phyloP scores from a whole-genome alignment of 2,888 invertebrate species.

The Dasysyrphus tricinctus region DNA sequence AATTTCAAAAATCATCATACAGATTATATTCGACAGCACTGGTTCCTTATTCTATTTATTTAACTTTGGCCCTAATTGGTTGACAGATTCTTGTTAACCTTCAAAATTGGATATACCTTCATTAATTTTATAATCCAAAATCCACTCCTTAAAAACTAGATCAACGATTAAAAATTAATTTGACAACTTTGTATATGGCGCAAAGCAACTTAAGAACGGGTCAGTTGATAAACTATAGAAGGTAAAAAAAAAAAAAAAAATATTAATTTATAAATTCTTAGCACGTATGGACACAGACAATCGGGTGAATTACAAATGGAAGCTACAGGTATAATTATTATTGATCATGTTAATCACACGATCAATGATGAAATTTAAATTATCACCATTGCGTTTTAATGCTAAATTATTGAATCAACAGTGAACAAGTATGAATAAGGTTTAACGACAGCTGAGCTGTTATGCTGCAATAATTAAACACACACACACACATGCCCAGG shows the following conservation, averaged over 20 bases:
- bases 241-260: background rate
- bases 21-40: too few relatives aligned
- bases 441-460: background rate
- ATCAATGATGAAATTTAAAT: conserved; percentile 37
- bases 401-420: conserved; percentile 45
- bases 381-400: conserved; percentile 7
- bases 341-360: conserved; percentile 35
- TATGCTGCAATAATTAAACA: background rate
- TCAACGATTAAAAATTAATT: too few relatives aligned
- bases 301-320: conserved; percentile 22
- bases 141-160: too few relatives aligned
- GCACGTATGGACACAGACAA: conserved; percentile 4
- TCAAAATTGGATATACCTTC: too few relatives aligned
- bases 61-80: too few relatives aligned
- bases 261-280: background rate
- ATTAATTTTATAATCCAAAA: too few relatives aligned
- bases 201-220: background rate
- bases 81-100: too few relatives aligned
- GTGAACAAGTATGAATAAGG: background rate
- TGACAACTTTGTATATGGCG: background rate
- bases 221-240: background rate
- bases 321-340: background rate
- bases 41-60: too few relatives aligned
- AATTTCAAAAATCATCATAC: too few relatives aligned
- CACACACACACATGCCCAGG: background rate